phyloP scores from a whole-genome alignment of 1,140 invertebrate genomes.

The Ips nitidus region DNA sequence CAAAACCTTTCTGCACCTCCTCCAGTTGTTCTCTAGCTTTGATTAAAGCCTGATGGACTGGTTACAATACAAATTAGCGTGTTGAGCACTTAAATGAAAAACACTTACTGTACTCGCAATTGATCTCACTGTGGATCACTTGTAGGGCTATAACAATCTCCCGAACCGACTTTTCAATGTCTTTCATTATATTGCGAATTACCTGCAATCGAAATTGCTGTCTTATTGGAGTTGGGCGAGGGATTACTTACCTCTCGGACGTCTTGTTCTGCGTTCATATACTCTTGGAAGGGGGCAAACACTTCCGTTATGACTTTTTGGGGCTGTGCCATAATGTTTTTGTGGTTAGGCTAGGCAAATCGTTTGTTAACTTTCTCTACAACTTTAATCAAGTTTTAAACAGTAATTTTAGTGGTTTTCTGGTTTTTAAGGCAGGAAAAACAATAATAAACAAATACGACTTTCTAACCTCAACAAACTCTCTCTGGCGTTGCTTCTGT shows the following conservation, averaged over 20 bases:
- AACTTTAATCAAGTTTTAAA: too few species aligned
- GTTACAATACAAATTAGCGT: conserved; percentile 43
- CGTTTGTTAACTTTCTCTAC: background rate
- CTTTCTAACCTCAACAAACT: too few species aligned
- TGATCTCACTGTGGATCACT: conserved; percentile 66
- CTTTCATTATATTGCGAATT: conserved; percentile 66
- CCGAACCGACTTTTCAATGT: conserved; percentile 68
- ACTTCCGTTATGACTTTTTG: conserved; percentile 50
- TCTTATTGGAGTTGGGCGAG: background rate
- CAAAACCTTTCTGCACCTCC: conserved; percentile 59
- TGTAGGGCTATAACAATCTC: conserved; percentile 72
- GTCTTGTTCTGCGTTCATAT: conserved; percentile 65
- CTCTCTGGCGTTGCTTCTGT: too few species aligned
- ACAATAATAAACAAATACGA: too few species aligned
- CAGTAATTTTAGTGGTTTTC: background rate
- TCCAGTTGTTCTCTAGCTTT: conserved; percentile 61
- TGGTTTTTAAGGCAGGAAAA: too few species aligned
- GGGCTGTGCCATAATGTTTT: conserved; percentile 15
- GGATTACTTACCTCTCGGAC: conserved; percentile 58
- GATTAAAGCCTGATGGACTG: conserved; percentile 59
- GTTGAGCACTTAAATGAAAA: background rate
- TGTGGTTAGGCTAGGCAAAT: background rate
- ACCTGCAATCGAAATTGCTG: conserved; percentile 55
- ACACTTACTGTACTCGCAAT: conserved; percentile 58
- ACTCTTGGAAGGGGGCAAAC: conserved; percentile 66